These are phyloP conservation scores for Platycercus adscitus DNA, from an alignment of 2,113 vertebrate species.

Conservation along the genomic window DNA sequence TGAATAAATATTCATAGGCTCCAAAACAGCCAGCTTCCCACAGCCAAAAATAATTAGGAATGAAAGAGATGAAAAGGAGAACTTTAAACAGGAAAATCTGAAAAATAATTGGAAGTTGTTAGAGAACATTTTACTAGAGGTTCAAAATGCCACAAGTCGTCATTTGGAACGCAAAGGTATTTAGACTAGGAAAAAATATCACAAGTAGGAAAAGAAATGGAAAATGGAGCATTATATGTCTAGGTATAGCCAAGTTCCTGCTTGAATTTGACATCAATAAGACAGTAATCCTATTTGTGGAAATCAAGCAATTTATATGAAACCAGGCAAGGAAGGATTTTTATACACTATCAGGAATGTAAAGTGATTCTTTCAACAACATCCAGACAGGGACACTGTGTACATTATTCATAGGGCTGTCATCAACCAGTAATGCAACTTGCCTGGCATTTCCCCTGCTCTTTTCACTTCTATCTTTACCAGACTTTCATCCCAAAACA, in stretches of 20 bases:
- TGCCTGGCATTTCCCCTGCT: neutral
- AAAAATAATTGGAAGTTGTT: neutral
- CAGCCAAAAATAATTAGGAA: conserved; percentile 38
- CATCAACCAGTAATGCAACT: neutral
- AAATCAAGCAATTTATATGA: neutral
- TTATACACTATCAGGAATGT: neutral
- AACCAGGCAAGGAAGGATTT: neutral
- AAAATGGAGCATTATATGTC: neutral
- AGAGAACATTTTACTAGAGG: neutral
- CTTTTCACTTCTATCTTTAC: neutral
- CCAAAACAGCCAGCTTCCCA: neutral
- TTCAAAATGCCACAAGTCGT: neutral
- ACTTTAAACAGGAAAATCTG: conserved; percentile 36
- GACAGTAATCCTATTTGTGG: neutral
- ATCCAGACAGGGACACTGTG: neutral
- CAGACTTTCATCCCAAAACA: neutral
- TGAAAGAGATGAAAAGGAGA: neutral
- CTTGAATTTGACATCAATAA: neutral
- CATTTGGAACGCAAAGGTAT: neutral
- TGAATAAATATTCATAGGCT: conserved; percentile 5
- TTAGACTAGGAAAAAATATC: neutral
- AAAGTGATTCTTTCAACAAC: neutral
- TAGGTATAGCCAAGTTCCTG: neutral
- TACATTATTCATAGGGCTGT: neutral
- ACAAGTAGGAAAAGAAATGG: neutral